Evolutionary conservation across 1,140 invertebrate genomes (phyloP).

Genomic region (Plectus sambesii): DNA sequence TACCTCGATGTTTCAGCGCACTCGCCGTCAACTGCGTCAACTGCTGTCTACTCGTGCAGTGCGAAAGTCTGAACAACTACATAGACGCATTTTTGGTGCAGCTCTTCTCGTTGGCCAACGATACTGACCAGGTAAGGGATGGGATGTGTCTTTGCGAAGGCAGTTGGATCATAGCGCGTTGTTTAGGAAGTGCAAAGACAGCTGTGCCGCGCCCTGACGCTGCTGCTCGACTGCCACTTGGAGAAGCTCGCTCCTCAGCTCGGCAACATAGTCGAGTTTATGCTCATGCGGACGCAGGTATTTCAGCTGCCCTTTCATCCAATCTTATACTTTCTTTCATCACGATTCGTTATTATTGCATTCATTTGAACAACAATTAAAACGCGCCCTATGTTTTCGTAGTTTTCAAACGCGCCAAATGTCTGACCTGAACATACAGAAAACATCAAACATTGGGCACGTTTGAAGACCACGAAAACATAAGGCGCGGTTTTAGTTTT

Average conservation of each 20-base stretch:
- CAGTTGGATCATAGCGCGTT: slow-evolving; percentile 12
- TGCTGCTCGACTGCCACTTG: slow-evolving; percentile 87
- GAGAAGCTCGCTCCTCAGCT: slow-evolving; percentile 89
- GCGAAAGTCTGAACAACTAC: slow-evolving; percentile 30
- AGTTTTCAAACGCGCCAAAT: no score
- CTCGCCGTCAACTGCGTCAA: slow-evolving; percentile 39
- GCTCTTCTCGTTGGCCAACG: slow-evolving; percentile 57
- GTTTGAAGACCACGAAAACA: no score
- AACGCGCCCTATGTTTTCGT: no score
- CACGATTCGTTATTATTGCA: no score
- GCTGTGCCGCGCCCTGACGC: slow-evolving; percentile 87
- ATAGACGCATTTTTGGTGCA: slow-evolving; percentile 50
- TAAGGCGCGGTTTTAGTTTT: no score
- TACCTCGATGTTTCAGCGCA: slow-evolving; percentile 24
- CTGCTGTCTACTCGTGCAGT: slow-evolving; percentile 40
- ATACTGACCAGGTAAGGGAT: slow-evolving; percentile 68
- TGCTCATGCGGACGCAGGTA: slow-evolving; percentile 77
- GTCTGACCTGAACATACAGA: no score
- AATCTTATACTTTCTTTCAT: no score
- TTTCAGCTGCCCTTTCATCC: no score
- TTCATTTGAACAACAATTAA: no score
- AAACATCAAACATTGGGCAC: no score
- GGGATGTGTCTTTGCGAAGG: slow-evolving; percentile 56
- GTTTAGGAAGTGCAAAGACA: slow-evolving; percentile 49
- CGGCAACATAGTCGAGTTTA: slow-evolving; percentile 92